These are phyloP conservation scores for Hydrophis major DNA, from an alignment of 2,797 vertebrate species.

Conservation along the genomic window DNA sequence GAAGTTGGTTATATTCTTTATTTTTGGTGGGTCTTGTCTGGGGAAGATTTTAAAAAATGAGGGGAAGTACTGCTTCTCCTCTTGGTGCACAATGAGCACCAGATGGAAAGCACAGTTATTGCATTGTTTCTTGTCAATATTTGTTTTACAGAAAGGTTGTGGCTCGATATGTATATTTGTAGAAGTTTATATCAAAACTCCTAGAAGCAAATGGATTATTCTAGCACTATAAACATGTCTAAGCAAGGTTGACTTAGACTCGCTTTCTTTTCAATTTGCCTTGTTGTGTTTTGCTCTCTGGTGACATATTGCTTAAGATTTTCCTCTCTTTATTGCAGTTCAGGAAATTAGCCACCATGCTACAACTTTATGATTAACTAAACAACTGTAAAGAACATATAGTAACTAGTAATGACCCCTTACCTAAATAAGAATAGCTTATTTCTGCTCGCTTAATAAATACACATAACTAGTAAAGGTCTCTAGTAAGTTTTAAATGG, in stretches of 20 bases:
- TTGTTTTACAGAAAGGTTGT: conserved; percentile 51
- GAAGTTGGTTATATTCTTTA: not conserved
- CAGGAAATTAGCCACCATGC: conserved; percentile 44
- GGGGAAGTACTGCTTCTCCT: conserved; percentile 55
- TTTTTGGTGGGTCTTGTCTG: conserved; percentile 6
- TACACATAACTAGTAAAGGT: conserved; percentile 50
- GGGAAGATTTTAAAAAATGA: conserved; percentile 33
- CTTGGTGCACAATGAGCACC: conserved; percentile 60
- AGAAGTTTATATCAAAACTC: conserved; percentile 63
- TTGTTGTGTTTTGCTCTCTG: conserved; percentile 38
- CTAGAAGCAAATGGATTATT: conserved; percentile 49
- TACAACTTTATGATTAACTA: conserved; percentile 61
- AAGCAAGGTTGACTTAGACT: conserved; percentile 48
- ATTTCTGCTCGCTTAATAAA: conserved; percentile 55
- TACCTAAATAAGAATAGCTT: conserved; percentile 62
- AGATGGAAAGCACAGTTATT: conserved; percentile 65
- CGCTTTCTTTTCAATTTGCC: conserved; percentile 48
- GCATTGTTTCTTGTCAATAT: conserved; percentile 55
- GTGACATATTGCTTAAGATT: conserved; percentile 39
- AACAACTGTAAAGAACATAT: conserved; percentile 57
- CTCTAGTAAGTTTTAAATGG: conserved; percentile 64
- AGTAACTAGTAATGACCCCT: conserved; percentile 42
- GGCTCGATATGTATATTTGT: conserved; percentile 15
- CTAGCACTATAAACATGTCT: conserved; percentile 59
- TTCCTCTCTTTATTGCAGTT: conserved; percentile 32